phyloP scores from a whole-genome alignment of 2,797 vertebrate genomes.

The Lithobates sylvaticus region DNA sequence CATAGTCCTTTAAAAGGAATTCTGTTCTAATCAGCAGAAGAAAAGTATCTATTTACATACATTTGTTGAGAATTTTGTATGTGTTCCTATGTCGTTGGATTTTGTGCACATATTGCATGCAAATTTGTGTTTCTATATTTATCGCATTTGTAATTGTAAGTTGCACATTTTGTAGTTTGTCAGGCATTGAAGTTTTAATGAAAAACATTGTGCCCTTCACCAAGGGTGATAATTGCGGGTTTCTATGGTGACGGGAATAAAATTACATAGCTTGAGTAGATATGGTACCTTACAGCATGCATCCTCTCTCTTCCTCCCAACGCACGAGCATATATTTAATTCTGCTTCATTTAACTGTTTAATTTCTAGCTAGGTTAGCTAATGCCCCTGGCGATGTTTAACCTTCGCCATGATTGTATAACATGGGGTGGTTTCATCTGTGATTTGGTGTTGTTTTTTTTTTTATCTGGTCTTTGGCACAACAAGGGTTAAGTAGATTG shows the following conservation, averaged over 20 bases:
- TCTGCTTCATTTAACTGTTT: constrained; percentile 44
- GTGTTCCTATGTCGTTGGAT: neutral
- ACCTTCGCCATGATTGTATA: neutral
- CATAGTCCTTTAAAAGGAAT: neutral
- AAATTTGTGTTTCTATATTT: neutral
- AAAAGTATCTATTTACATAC: neutral
- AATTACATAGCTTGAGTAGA: neutral
- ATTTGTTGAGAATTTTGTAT: neutral
- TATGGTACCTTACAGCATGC: constrained; percentile 4
- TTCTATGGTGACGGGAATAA: constrained; percentile 29
- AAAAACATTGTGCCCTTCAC: neutral
- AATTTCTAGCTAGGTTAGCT: neutral
- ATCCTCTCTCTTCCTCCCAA: neutral
- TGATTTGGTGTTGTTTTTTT: neutral
- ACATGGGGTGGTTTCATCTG: neutral
- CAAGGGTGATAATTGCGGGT: constrained; percentile 37
- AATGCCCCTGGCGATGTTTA: neutral
- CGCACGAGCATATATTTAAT: neutral
- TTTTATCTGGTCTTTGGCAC: neutral
- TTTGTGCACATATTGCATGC: neutral
- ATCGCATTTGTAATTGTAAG: neutral
- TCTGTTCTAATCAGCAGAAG: neutral
- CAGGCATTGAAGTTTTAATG: constrained; percentile 1
- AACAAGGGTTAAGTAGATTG: constrained; percentile 55
- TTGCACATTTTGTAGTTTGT: neutral